Percentiles rank a stretch among this genome's conserved stretches.
phyloP scores from a whole-genome alignment of 2,797 vertebrate genomes.

The Decapterus maruadsi region DNA sequence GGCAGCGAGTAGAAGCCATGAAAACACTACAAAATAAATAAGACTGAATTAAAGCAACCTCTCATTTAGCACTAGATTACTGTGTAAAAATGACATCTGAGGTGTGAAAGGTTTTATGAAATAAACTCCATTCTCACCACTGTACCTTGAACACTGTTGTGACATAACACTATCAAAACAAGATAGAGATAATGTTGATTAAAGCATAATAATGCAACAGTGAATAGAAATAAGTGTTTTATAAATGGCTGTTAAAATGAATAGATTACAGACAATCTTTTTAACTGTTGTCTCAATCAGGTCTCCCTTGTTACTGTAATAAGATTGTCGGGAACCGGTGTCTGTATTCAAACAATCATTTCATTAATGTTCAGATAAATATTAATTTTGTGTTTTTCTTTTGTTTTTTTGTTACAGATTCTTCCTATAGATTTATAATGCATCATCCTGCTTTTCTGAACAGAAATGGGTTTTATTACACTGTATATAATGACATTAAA shows the following conservation, averaged over 20 bases:
- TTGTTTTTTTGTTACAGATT: constrained; percentile 30
- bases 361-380: constrained; percentile 26
- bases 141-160: constrained; percentile 46
- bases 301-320: constrained; percentile 52
- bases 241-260: not conserved
- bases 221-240: constrained; percentile 26
- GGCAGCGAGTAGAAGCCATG: constrained; percentile 27
- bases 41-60: constrained; percentile 4
- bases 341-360: constrained; percentile 30
- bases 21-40: constrained; percentile 7
- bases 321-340: constrained; percentile 16
- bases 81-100: constrained; percentile 5
- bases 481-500: not conserved
- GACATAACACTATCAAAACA: constrained; percentile 10
- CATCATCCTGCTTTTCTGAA: constrained; percentile 26
- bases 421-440: constrained; percentile 60
- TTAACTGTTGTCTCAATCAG: constrained; percentile 28
- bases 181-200: constrained; percentile 2
- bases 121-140: constrained; percentile 37
- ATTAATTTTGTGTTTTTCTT: constrained; percentile 22
- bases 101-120: constrained; percentile 17
- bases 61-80: constrained; percentile 13
- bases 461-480: constrained; percentile 10
- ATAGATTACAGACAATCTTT: constrained; percentile 7
- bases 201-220: constrained; percentile 15